Evolutionary conservation across 2,113 vertebrate genomes (phyloP).

Genomic region (Calyptomena viridis): DNA sequence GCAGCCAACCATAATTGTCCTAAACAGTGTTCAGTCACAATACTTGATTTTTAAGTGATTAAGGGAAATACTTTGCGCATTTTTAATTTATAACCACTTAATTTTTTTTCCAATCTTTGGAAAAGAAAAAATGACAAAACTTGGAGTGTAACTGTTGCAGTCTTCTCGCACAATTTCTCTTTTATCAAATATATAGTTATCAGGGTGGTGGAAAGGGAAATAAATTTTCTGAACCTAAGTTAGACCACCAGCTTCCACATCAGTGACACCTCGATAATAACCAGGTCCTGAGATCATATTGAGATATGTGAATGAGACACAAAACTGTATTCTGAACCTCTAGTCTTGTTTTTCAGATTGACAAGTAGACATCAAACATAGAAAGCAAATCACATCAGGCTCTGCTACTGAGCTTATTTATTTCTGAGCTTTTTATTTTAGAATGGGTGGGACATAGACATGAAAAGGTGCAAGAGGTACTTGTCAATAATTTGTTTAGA

Average conservation of each 20-base stretch:
- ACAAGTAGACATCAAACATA: background rate
- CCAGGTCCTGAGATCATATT: background rate
- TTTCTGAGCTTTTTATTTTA: background rate
- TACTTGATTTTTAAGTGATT: background rate
- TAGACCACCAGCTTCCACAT: background rate
- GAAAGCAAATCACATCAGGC: background rate
- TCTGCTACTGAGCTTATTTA: background rate
- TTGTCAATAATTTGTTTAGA: background rate
- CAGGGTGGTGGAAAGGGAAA: fast-evolving
- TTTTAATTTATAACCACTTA: background rate
- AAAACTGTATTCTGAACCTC: background rate
- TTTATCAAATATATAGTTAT: background rate
- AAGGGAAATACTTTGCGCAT: background rate
- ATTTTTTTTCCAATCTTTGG: background rate
- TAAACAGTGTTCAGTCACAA: background rate
- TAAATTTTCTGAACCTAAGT: background rate
- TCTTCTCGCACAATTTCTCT: background rate
- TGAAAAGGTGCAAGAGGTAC: background rate
- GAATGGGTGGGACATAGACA: background rate
- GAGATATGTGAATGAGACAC: background rate
- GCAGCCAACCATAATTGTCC: background rate
- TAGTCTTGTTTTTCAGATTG: background rate
- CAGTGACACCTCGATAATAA: background rate
- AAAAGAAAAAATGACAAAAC: background rate
- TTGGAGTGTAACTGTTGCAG: background rate